These are phyloP conservation scores for Solenodon paradoxus DNA, from an alignment of 2,113 vertebrate species.

Conservation along the genomic window DNA sequence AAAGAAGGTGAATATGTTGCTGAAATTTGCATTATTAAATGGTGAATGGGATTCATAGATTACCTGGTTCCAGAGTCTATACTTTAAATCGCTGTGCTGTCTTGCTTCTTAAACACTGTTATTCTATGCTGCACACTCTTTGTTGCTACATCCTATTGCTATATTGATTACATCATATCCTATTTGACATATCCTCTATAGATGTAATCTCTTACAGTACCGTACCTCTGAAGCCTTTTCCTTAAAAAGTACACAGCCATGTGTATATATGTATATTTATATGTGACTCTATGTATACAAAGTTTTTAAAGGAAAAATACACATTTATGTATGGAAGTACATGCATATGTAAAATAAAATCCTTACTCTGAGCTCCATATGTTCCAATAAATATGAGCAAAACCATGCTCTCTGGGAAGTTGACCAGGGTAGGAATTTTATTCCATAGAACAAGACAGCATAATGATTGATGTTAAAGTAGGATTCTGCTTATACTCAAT, in stretches of 20 bases:
- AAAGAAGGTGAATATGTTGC: background rate
- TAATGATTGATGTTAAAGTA: constrained; percentile 28
- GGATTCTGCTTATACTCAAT: background rate
- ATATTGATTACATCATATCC: background rate
- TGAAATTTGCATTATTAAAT: background rate
- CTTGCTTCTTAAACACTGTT: background rate
- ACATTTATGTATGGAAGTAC: background rate
- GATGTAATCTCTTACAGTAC: background rate
- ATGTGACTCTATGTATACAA: background rate
- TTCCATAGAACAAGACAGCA: background rate
- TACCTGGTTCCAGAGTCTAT: background rate
- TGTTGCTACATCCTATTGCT: background rate
- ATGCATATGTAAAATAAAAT: background rate
- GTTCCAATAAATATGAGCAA: background rate
- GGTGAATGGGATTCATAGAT: background rate
- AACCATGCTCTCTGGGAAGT: background rate
- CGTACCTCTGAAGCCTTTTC: background rate
- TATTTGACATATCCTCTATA: background rate
- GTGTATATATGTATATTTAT: background rate
- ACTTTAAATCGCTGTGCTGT: no score
- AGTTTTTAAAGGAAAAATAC: background rate
- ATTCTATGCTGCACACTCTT: background rate
- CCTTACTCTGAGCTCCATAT: background rate
- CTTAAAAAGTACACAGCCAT: background rate
- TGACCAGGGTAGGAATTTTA: background rate